A percentile compares a stretch with the other conserved stretches of the same genome.
Evolutionary conservation across 2,888 invertebrate species (phyloP).

Genomic region (Melanostoma mellinum): DNA sequence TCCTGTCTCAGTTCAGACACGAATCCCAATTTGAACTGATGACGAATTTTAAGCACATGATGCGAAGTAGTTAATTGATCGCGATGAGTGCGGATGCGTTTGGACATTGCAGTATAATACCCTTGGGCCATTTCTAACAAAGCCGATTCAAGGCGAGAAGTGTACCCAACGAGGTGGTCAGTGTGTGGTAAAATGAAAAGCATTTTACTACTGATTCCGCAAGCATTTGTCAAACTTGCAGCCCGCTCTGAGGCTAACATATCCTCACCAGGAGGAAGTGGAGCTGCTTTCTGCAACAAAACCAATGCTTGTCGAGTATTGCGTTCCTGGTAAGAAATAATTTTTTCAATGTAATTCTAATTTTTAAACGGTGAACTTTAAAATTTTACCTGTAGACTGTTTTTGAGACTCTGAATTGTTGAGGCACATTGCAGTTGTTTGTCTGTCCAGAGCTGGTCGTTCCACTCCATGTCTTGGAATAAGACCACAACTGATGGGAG

Average conservation of each 20-base stretch:
- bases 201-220: conserved; percentile 95
- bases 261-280: conserved; percentile 91
- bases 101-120: conserved; percentile 95
- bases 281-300: conserved; percentile 92
- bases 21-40: conserved; percentile 98
- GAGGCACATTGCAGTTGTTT: conserved; percentile 97
- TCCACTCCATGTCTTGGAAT: conserved; percentile 99
- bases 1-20: conserved; percentile 97
- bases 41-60: conserved; percentile 95
- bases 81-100: conserved; percentile 92
- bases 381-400: conserved; percentile 77
- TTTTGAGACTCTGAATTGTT: conserved; percentile 90
- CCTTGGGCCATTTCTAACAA: conserved; percentile 96
- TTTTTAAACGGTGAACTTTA: not conserved
- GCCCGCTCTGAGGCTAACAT: conserved; percentile 94
- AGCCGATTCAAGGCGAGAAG: conserved; percentile 93
- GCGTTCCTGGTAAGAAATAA: conserved; percentile 76
- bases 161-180: conserved; percentile 91
- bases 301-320: conserved; percentile 92
- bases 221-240: conserved; percentile 93
- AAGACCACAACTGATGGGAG: conserved; percentile 96
- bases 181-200: conserved; percentile 95
- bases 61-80: conserved; percentile 95
- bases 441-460: conserved; percentile 96
- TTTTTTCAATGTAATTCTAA: conserved; percentile 67